Base-by-base conservation (phyloP, 2,113 vertebrate genomes). In the Nycticorax nycticorax region DNA sequence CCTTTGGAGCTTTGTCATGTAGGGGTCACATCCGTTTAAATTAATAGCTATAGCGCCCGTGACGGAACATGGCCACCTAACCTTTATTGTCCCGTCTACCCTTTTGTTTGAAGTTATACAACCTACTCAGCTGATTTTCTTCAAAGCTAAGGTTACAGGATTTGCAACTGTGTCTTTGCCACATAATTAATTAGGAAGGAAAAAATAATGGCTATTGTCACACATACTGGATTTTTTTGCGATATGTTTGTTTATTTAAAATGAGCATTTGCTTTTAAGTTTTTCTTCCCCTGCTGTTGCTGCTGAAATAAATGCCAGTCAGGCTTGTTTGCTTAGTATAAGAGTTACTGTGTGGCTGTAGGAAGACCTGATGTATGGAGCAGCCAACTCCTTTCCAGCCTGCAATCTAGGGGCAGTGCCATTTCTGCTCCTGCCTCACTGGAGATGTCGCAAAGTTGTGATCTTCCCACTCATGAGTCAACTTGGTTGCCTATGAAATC, bases 11-110 rank as follows among this genome's bases (percentile, higher is more conserved):
- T 97, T 98, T 98, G 98, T 98, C 98, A 85, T 97, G 96, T 95
- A 97, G 89, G 93, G 98, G 98, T 99, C 99, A 99, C 97, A 98
- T 99, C 99, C 98, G 93, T 94, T 96, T 57, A 24, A 96, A 95
- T 92, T 80, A 91, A 75, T 76, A 83, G 85, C 97, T n/a, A 13
- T 93, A 41, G 45, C 8, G 33, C 96, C 96, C 12, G 11, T 77
- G 96, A 95, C 33, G 74, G 97, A 96, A 96, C 96, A 94, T 4
- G 41, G 94, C 79, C 96, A 96, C 71, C 69, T 96, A 96, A 97
- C 98, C 98, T 97, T 80, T 92, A 73, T 97, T 93, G 97, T 98
- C 94, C 97, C 41, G 8, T 85, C 84, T 93, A 94, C 96, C 97
- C 97, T 98, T 94, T 96, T 97, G 95, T 98, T 96, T 97, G 95